Percentiles rank a stretch among this genome's conserved stretches.
Conservation (phyloP, 2,888 invertebrate genomes). For the Agrilus biguttatus region DNA sequence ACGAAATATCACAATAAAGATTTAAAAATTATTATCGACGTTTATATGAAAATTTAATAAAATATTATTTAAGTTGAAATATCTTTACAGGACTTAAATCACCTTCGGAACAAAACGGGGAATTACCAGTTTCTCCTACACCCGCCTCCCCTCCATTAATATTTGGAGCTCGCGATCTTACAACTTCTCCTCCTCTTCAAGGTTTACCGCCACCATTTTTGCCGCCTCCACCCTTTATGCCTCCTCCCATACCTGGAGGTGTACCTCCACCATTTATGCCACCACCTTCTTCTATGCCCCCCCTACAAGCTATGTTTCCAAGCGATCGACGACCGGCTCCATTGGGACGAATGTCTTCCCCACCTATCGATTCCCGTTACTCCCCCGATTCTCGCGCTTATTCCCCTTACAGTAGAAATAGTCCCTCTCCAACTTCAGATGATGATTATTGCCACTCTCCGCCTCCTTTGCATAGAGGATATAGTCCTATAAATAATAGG, state of each 20-base stretch:
- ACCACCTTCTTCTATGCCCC: slow-evolving; percentile 32
- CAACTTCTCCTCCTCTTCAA: slow-evolving; percentile 34
- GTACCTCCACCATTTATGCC: slow-evolving; percentile 27
- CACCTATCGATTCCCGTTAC: slow-evolving; percentile 36
- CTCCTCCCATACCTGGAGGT: slow-evolving; percentile 31
- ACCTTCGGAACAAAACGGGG: slow-evolving; percentile 37
- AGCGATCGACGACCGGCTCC: slow-evolving; percentile 41
- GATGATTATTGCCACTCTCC: slow-evolving; percentile 56
- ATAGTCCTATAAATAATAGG: slow-evolving; percentile 25
- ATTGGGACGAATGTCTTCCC: slow-evolving; percentile 39
- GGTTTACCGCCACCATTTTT: slow-evolving; percentile 41
- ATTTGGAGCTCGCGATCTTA: slow-evolving; percentile 25
- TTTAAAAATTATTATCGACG: too few species aligned
- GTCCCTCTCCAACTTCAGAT: slow-evolving; percentile 40
- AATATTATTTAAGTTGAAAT: background rate
- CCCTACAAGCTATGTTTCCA: slow-evolving; percentile 29
- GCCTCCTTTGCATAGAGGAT: slow-evolving; percentile 32
- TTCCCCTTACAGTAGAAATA: slow-evolving; percentile 41
- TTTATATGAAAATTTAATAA: background rate
- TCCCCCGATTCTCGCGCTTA: slow-evolving; percentile 33
- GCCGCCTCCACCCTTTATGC: slow-evolving; percentile 52
- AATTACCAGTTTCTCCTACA: slow-evolving; percentile 32
- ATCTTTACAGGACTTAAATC: slow-evolving; percentile 36
- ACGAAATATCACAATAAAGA: too few species aligned
- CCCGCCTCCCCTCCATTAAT: slow-evolving; percentile 31